Percentiles rank a stretch among this genome's conserved stretches.
These are phyloP conservation scores for Andrena marginata DNA, from an alignment of 2,888 invertebrate genomes.

Conservation along the genomic window DNA sequence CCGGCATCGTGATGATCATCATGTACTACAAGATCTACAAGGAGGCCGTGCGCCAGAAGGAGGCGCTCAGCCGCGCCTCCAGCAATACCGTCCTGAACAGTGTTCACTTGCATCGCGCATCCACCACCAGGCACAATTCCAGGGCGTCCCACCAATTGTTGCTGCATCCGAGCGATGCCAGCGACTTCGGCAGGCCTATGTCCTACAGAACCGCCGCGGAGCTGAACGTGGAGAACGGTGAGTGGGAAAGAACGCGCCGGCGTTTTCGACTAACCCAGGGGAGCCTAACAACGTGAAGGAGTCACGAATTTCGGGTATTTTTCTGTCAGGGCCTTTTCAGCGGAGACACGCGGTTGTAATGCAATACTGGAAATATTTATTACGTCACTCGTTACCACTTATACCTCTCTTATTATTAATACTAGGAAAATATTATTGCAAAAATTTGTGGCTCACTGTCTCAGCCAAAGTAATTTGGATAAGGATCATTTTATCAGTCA, in stretches of 20 bases:
- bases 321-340: neutral
- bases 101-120: slow-evolving; percentile 92
- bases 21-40: slow-evolving; percentile 94
- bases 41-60: slow-evolving; percentile 93
- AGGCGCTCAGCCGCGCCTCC: slow-evolving; percentile 92
- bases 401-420: no score
- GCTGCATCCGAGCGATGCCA: slow-evolving; percentile 78
- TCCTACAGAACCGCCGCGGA: slow-evolving; percentile 88
- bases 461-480: no score
- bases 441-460: no score
- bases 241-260: slow-evolving; percentile 76
- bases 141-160: slow-evolving; percentile 81
- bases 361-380: no score
- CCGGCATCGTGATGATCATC: slow-evolving; percentile 95
- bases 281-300: neutral
- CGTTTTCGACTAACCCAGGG: neutral
- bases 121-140: slow-evolving; percentile 89
- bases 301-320: neutral
- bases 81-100: slow-evolving; percentile 94
- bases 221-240: slow-evolving; percentile 89
- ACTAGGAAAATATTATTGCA: no score
- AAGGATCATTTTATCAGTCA: no score
- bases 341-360: neutral
- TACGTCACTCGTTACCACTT: no score
- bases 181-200: slow-evolving; percentile 75